These are phyloP conservation scores for Sardinella longiceps DNA, from an alignment of 2,797 vertebrate species.

Conservation along the genomic window DNA sequence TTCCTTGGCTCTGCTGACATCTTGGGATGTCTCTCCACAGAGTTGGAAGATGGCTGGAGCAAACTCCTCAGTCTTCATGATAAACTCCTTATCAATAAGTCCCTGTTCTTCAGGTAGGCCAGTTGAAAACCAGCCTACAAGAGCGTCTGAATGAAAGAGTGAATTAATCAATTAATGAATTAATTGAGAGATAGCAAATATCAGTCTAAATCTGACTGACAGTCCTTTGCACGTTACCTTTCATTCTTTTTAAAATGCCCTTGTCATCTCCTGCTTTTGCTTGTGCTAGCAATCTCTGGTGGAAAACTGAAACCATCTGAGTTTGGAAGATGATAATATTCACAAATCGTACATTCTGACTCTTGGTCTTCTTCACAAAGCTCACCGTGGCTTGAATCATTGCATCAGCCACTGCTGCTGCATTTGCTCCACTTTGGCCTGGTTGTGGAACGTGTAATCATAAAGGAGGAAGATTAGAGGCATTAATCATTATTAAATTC, in stretches of 20 bases:
- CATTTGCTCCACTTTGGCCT: conserved; percentile 76
- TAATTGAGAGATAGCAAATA: too few relatives aligned
- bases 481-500: too few relatives aligned
- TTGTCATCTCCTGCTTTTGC: conserved; percentile 37
- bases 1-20: conserved; percentile 58
- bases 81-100: background rate
- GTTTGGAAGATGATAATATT: conserved; percentile 85
- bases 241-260: conserved; percentile 34
- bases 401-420: conserved; percentile 77
- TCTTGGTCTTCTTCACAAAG: conserved; percentile 74
- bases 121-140: conserved; percentile 18
- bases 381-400: conserved; percentile 81
- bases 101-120: conserved; percentile 36
- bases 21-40: conserved; percentile 73
- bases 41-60: conserved; percentile 75
- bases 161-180: background rate
- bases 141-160: conserved; percentile 28
- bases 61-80: conserved; percentile 63
- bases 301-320: conserved; percentile 76
- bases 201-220: too few relatives aligned
- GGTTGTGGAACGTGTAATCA: too few relatives aligned
- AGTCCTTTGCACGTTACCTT: too few relatives aligned
- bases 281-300: conserved; percentile 76
- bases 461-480: too few relatives aligned
- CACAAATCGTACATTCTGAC: conserved; percentile 66